Base-by-base conservation (phyloP, 2,113 vertebrate genomes). In the Xyrauchen texanus region DNA sequence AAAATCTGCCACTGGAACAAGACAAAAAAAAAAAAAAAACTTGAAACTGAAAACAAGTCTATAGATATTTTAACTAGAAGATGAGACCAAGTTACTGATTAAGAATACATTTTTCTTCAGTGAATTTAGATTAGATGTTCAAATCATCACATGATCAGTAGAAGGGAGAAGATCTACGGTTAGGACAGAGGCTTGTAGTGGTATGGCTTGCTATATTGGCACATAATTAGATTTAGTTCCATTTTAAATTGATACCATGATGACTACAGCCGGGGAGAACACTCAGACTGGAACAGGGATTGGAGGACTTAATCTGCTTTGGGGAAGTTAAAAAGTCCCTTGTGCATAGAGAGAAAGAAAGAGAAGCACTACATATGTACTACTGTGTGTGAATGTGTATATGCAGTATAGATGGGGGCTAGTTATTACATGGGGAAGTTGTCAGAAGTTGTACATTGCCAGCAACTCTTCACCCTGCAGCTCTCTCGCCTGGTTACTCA, bases 151-250 rank as follows among this genome's bases (percentile, higher is more conserved):
- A 21, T 9, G 9, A 7, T 79, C 42, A 68, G 47, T n/a, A 47
- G 65, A 13, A 13, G n/a, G 71, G 12, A 58, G 9, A 11, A 72
- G 42, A 13, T 52, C 10, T 34, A 63, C 21, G 15, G 49, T 6
- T 49, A 12, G 68, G 74, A 77, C 61, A 77, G 53, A 10, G 55
- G 42, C 76, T 60, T 58, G 12, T n/a, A 5, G 53, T 52, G 15
- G 12, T 58, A 16, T 70, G 3, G 21, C 55, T 15, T 74, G 52
- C 53, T 4, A 58, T 49, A 57, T 53, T 78, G 69, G 21, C 2
- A n/a, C 46, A 68, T 82, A 77, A 85, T 85, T 78, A 64, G 49
- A 67, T 79, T 77, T 68, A 60, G 52, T 84, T 81, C 45, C 55
- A 7, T 66, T 80, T 71, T 75, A 82, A 67, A 77, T 68, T 57